Conservation (phyloP, 2,888 invertebrate genomes). For the Stenodera caucasica region DNA sequence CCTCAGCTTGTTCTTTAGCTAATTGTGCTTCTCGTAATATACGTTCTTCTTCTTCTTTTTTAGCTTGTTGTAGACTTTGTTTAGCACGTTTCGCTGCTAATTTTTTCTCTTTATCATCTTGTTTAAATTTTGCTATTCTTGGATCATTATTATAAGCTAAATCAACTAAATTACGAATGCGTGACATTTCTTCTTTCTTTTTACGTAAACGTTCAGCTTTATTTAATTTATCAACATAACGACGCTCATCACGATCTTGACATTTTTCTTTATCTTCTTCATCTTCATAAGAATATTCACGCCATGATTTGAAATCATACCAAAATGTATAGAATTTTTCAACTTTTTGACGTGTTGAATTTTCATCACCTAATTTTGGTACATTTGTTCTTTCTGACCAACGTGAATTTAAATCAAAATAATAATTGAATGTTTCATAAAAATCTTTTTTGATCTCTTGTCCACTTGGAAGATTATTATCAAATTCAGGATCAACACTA, state of each 20-base stretch:
- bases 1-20: slow-evolving; percentile 77
- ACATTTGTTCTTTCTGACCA: slow-evolving; percentile 91
- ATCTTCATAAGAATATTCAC: slow-evolving; percentile 97
- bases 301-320: slow-evolving; percentile 99
- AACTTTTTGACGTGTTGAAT: slow-evolving; percentile 80
- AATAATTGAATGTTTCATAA: slow-evolving; percentile 67
- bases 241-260: slow-evolving; percentile 92
- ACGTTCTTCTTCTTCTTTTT: slow-evolving; percentile 81
- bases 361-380: slow-evolving; percentile 76
- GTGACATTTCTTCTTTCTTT: slow-evolving; percentile 95
- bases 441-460: slow-evolving; percentile 80
- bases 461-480: slow-evolving; percentile 80
- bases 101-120: slow-evolving; percentile 90
- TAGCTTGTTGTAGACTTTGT: slow-evolving; percentile 79
- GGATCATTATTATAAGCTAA: slow-evolving; percentile 94
- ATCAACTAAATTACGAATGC: slow-evolving; percentile 90
- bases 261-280: slow-evolving; percentile 99
- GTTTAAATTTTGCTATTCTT: slow-evolving; percentile 87
- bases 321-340: slow-evolving; percentile 96
- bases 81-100: slow-evolving; percentile 86
- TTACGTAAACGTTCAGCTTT: slow-evolving; percentile 88
- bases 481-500: slow-evolving; percentile 94
- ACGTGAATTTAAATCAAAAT: slow-evolving; percentile 77
- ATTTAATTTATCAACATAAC: slow-evolving; percentile 99
- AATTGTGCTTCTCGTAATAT: slow-evolving; percentile 71